Evolutionary conservation across 2,113 vertebrate genomes (phyloP).

Genomic region (Bambusicola thoracicus): DNA sequence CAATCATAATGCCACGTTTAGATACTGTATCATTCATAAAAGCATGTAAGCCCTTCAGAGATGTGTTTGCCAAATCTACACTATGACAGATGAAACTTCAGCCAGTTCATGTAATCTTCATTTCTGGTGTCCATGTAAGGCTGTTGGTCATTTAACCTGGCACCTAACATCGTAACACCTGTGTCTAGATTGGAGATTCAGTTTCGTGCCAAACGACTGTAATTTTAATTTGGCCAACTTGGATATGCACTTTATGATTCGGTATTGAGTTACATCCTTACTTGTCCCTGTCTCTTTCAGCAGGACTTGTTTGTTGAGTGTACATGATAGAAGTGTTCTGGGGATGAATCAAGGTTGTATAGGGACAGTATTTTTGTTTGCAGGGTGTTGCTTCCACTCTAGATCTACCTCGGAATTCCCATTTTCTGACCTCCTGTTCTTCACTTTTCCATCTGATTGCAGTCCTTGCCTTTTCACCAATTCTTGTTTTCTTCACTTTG

Average conservation of each 20-base stretch:
- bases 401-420: background rate
- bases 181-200: background rate
- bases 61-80: background rate
- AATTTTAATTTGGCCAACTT: background rate
- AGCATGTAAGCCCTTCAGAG: background rate
- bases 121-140: constrained; percentile 20
- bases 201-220: background rate
- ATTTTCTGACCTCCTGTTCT: background rate
- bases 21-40: background rate
- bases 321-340: background rate
- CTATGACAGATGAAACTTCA: background rate
- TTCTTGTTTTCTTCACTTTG: background rate
- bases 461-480: background rate
- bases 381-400: background rate
- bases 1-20: constrained; percentile 16
- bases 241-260: accelerated
- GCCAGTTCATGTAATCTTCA: background rate
- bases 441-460: background rate
- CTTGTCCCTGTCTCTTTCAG: background rate
- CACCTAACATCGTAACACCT: background rate
- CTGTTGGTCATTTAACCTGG: background rate
- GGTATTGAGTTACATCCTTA: background rate
- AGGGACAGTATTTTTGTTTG: background rate
- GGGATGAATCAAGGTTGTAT: background rate
- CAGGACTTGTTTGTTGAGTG: background rate